Evolutionary conservation across 2,888 invertebrate genomes (phyloP), one percentile per base, ranked within the genome.

Genomic region (Caenorhabditis virilis): DNA sequence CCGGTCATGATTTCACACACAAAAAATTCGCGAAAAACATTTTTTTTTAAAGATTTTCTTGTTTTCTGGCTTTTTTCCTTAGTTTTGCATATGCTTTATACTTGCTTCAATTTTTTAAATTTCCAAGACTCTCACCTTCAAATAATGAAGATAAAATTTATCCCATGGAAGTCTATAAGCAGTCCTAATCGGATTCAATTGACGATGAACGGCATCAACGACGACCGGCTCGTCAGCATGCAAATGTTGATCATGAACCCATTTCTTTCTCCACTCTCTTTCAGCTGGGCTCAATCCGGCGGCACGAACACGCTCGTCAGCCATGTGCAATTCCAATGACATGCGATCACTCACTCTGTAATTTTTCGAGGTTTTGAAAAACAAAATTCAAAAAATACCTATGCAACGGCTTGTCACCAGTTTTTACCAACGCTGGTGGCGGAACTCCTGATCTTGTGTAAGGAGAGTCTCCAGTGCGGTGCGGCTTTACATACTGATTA

Each of bases 171-270:
- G 68, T 39, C 82, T 71, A 56, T 83, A 82, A 30, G 79, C 60
- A 16, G 76, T 66, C 23, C 83, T 76, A 47, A 82, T 59, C 6
- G 83, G 83, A 63, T 83, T 83, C 54, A 83, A 53, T 50, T 81
- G 78, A 16, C 81, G 64, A 72, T 77, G 73, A 23, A 79, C 79
- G n/a, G 79, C 80, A 55, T 82, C 78, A 23, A 82, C 79, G 35
- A 72, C 73, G 42, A 79, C 73, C 33, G 83, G 83, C 65, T 83
- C 83, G 58, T 83, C 82, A 36, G 83, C 72, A 52, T 83, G 83
- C 33, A 83, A 70, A 41, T 82, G 76, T 59, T 83, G 82, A 43
- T 79, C 81, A 45, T 66, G 59, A 18, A 76, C 58, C 76, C 76
- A 74, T 51, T 76, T 74, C 60, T 58, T 64, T 53, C 82, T 71